phyloP scores from a whole-genome alignment of 2,113 vertebrate genomes.

The Dolichallabes microphthalmus region DNA sequence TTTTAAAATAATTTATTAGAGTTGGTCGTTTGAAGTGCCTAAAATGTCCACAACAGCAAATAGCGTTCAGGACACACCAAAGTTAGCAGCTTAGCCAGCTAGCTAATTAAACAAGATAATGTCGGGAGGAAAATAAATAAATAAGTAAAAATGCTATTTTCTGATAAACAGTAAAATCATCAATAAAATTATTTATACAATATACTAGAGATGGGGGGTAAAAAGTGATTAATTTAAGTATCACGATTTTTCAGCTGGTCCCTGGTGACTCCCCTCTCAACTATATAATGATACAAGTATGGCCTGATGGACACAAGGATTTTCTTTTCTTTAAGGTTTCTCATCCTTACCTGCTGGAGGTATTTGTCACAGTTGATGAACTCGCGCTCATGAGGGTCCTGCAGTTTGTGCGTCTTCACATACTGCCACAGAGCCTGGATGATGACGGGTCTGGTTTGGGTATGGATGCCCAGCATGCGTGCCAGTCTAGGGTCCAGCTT shows the following conservation, averaged over 20 bases:
- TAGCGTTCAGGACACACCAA: background rate
- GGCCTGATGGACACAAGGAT: background rate
- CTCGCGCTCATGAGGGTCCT: constrained; percentile 87
- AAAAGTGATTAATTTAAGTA: too few species aligned
- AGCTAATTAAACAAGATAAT: background rate
- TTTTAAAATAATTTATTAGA: background rate
- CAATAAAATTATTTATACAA: background rate
- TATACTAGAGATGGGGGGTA: too few species aligned
- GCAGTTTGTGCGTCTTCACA: constrained; percentile 89
- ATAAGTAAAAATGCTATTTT: background rate
- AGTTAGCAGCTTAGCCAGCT: background rate
- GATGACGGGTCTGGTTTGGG: constrained; percentile 86
- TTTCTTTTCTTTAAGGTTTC: background rate
- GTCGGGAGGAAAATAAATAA: background rate
- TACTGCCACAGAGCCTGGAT: constrained; percentile 91
- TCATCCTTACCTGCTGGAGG: constrained; percentile 80
- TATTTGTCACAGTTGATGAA: constrained; percentile 90
- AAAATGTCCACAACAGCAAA: background rate
- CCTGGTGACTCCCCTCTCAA: too few species aligned
- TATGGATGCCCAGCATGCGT: constrained; percentile 85
- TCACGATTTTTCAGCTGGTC: too few species aligned
- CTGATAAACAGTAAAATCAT: background rate
- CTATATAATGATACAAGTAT: too few species aligned
- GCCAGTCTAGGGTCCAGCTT: constrained; percentile 86
- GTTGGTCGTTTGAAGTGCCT: background rate